Percentiles rank a stretch among this genome's conserved stretches.
phyloP scores from a whole-genome alignment of 2,797 vertebrate genomes.

The Taeniopygia guttata region DNA sequence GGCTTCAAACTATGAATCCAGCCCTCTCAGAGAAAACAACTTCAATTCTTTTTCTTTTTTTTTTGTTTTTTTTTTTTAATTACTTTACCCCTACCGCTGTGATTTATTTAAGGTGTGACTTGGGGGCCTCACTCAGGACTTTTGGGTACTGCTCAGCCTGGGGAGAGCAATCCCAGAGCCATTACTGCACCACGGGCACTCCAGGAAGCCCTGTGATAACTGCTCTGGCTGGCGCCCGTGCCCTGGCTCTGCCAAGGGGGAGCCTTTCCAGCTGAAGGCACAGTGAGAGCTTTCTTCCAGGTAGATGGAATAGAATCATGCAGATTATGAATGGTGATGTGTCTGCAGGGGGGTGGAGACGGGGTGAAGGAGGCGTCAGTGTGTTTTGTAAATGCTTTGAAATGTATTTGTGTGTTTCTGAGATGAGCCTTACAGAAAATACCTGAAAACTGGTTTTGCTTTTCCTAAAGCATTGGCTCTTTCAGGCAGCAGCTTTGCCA shows the following conservation, averaged over 20 bases:
- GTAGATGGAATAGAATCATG: conserved; percentile 12
- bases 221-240: too few relatives aligned
- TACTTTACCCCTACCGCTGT: fast-evolving
- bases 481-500: conserved; percentile 63
- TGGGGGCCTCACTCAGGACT: background rate
- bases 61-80: fast-evolving
- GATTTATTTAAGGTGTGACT: background rate
- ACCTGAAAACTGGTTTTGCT: conserved; percentile 71
- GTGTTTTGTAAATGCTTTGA: conserved; percentile 66
- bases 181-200: background rate
- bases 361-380: conserved; percentile 21
- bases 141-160: background rate
- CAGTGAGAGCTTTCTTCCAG: conserved; percentile 45
- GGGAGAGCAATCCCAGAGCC: background rate
- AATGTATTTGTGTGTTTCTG: conserved; percentile 62
- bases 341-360: background rate
- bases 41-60: background rate
- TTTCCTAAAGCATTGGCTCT: conserved; percentile 63
- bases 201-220: background rate
- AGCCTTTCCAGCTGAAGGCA: background rate
- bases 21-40: background rate
- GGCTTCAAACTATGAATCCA: background rate
- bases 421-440: conserved; percentile 66
- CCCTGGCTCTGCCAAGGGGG: background rate
- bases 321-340: conserved; percentile 34